Conservation (phyloP, 2,113 vertebrate genomes). For the Piaya cayana region DNA sequence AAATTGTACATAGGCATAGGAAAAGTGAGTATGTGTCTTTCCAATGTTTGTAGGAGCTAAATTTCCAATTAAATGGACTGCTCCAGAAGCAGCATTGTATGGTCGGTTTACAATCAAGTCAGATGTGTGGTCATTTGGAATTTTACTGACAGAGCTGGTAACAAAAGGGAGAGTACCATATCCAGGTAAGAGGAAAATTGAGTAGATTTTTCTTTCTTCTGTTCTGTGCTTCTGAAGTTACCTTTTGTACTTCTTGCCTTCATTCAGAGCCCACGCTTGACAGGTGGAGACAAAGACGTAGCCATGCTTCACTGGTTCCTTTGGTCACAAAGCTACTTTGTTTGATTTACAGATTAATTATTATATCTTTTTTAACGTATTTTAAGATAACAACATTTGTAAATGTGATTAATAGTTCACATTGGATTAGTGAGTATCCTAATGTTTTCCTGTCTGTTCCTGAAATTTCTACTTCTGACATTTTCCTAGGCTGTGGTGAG, state of each 20-base stretch:
- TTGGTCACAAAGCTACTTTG: background rate
- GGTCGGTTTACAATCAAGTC: constrained; percentile 97
- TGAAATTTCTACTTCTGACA: background rate
- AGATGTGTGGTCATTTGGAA: constrained; percentile 96
- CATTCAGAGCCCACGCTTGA: background rate
- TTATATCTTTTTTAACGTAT: background rate
- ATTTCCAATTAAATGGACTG: constrained; percentile 97
- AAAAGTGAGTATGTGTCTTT: background rate
- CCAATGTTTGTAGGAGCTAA: constrained; percentile 85
- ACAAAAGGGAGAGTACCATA: constrained; percentile 97
- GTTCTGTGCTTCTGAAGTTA: background rate
- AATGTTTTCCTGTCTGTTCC: background rate
- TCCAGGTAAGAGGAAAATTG: constrained; percentile 81
- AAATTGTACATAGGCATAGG: background rate
- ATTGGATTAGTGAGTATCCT: background rate
- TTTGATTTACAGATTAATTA: background rate
- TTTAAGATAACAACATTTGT: background rate
- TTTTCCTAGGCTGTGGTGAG: background rate
- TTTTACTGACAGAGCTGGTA: constrained; percentile 91
- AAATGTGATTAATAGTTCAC: background rate
- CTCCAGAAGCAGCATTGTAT: constrained; percentile 92
- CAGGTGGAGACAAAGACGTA: background rate
- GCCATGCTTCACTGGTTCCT: background rate
- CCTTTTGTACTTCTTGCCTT: background rate
- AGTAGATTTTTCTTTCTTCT: background rate